These are phyloP conservation scores for Daphoenositta chrysoptera DNA, from an alignment of 2,113 vertebrate genomes.

Conservation along the genomic window DNA sequence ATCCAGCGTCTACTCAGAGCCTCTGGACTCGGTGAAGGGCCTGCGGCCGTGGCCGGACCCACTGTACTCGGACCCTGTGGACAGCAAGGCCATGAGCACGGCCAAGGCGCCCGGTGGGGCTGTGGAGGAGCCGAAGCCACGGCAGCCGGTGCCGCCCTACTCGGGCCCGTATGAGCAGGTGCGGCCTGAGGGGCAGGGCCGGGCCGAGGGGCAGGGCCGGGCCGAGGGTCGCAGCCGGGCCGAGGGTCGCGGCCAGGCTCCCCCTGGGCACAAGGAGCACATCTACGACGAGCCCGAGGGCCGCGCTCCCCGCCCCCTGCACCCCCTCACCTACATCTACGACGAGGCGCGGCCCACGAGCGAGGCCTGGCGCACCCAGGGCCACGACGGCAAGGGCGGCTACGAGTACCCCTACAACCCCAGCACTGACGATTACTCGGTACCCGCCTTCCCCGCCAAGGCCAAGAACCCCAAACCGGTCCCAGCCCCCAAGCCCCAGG, in stretches of 20 bases:
- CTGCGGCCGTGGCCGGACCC: constrained; percentile 61
- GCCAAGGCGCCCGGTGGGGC: background rate
- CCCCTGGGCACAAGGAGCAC: constrained; percentile 70
- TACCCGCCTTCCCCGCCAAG: constrained; percentile 52
- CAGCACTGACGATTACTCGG: constrained; percentile 69
- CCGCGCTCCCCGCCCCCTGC: constrained; percentile 8
- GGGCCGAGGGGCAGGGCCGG: background rate
- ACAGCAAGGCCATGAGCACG: constrained; percentile 55
- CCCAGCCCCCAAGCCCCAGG: constrained; percentile 83
- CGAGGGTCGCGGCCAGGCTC: background rate
- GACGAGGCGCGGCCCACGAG: constrained; percentile 75
- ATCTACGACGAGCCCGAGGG: constrained; percentile 96
- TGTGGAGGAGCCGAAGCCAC: constrained; percentile 20
- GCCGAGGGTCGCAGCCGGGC: background rate
- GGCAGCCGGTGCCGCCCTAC: constrained; percentile 20
- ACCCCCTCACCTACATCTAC: constrained; percentile 66
- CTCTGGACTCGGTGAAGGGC: constrained; percentile 83
- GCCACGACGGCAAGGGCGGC: constrained; percentile 39
- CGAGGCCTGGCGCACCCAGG: constrained; percentile 76
- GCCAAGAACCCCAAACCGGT: constrained; percentile 76
- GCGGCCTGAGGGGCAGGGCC: constrained; percentile 15
- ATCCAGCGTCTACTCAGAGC: constrained; percentile 83
- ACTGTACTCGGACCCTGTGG: constrained; percentile 89
- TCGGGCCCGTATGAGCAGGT: constrained; percentile 77
- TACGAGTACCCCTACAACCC: constrained; percentile 77